Conservation (phyloP, 2,797 vertebrate species). For the Chromobotia macracanthus region DNA sequence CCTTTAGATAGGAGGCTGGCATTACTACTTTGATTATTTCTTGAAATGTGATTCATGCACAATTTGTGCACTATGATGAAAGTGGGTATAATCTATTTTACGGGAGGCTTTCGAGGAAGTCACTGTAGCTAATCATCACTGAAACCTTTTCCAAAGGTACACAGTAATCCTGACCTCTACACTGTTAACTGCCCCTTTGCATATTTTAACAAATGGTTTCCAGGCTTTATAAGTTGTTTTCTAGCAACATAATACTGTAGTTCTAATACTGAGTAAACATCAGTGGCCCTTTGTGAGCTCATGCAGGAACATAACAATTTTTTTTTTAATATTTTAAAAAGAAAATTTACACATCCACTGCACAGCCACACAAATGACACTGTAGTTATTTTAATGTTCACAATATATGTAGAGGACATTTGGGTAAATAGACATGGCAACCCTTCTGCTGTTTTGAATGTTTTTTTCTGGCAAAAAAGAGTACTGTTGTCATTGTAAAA, state of each 20-base stretch:
- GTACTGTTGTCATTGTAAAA: not conserved
- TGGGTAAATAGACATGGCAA: conserved; percentile 21
- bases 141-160: conserved; percentile 13
- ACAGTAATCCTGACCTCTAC: conserved; percentile 6
- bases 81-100: not conserved
- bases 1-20: no score
- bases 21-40: no score
- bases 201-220: conserved; percentile 70
- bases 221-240: conserved; percentile 72
- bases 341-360: no score
- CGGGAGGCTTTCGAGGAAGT: conserved; percentile 32
- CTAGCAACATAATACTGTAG: conserved; percentile 72
- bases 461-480: not conserved
- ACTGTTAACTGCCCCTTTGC: conserved; percentile 60
- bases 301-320: conserved; percentile 44
- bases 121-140: conserved; percentile 1
- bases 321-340: no score
- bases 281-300: conserved; percentile 35
- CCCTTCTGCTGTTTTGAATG: not conserved
- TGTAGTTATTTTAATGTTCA: conserved; percentile 15
- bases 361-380: conserved; percentile 10
- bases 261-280: conserved; percentile 69
- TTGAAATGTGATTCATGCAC: no score
- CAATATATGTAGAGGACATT: conserved; percentile 33
- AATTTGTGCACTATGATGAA: not conserved